Base-by-base conservation (phyloP, 2,888 invertebrate species). In the Drosophila stalkeri region DNA sequence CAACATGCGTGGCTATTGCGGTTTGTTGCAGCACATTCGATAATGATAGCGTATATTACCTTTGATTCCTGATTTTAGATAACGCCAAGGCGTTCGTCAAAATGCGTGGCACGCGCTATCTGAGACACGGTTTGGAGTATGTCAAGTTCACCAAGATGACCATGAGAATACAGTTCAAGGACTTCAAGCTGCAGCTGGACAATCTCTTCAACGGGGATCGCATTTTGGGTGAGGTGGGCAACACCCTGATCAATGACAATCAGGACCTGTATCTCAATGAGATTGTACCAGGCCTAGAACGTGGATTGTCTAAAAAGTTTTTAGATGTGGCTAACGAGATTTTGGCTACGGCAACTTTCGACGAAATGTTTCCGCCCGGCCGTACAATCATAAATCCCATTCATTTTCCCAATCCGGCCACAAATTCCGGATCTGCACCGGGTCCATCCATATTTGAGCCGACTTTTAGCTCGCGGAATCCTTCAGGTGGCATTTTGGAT, bases 321-420 rank as follows among this genome's bases (percentile, higher is more conserved):
- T 64, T 92, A 3, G 91, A 91, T 66, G 92, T 93, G 39, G 92
- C 93, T 7, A 93, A 93, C 81, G 86, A 91, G 60, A 91, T 93
- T 43, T 77, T 93, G 61, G 83, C 83, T 20, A 90, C 90, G 8
- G 92, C 93, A 0, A 93, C 93, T 6, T 93, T 88, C 44, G 93
- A 93, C 80, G 93, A 93, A 87, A 92, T 93, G 93, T 93, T 93
- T 75, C 93, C 93, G n/a, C 79, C 86, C 0, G 75, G 83, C 11
- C 81, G 81, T 33, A 86, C 86, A 33, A 49, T 86, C 7, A 51
- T 88, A 1, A 86, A 86, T 49, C 85, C 85, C 14, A 82, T 85
- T 20, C 37, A 64, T 9, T 82, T 77, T 41, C 83, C 88, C 18
- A 57, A 70, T 6, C 70, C 69, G 0, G n/a, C 41, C 9, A 31